A percentile compares a stretch with the other conserved stretches of the same genome.
phyloP scores from a whole-genome alignment of 2,888 invertebrate species.

The Orgyia antiqua region DNA sequence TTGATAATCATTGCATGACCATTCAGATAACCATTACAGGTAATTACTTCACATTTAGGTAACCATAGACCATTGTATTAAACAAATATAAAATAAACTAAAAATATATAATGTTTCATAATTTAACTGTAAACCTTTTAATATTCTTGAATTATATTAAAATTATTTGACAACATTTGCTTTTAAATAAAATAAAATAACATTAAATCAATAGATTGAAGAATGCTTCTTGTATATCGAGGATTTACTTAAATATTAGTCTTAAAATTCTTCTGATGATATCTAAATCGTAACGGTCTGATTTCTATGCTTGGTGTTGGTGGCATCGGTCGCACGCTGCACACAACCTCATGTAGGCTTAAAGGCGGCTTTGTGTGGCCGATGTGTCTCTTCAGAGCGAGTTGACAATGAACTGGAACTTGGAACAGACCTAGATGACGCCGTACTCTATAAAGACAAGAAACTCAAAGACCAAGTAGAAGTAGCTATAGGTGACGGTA shows the following conservation, averaged over 20 bases:
- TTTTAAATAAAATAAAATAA: no score
- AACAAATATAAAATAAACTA: no score
- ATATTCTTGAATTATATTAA: no score
- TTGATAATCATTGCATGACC: no score
- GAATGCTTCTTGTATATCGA: slow-evolving; percentile 11
- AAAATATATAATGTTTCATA: no score
- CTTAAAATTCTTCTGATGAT: slow-evolving; percentile 1
- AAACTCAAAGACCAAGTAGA: slow-evolving; percentile 93
- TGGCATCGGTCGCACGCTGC: slow-evolving; percentile 45
- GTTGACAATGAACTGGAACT: slow-evolving; percentile 81
- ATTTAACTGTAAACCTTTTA: no score
- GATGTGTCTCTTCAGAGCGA: slow-evolving; percentile 84
- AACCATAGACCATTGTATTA: no score
- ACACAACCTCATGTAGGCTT: slow-evolving; percentile 65
- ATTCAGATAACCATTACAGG: no score
- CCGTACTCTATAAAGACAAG: slow-evolving; percentile 90
- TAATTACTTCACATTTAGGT: no score
- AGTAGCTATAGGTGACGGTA: slow-evolving; percentile 94
- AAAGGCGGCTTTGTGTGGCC: slow-evolving; percentile 79
- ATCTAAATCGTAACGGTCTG: slow-evolving; percentile 47
- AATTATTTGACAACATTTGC: no score
- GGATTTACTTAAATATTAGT: slow-evolving; percentile 12
- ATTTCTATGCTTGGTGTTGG: slow-evolving; percentile 75
- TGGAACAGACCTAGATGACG: slow-evolving; percentile 86
- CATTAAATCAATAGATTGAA: no score